Evolutionary conservation across 2,113 vertebrate genomes (phyloP).

Genomic region (Lagopus leucura): DNA sequence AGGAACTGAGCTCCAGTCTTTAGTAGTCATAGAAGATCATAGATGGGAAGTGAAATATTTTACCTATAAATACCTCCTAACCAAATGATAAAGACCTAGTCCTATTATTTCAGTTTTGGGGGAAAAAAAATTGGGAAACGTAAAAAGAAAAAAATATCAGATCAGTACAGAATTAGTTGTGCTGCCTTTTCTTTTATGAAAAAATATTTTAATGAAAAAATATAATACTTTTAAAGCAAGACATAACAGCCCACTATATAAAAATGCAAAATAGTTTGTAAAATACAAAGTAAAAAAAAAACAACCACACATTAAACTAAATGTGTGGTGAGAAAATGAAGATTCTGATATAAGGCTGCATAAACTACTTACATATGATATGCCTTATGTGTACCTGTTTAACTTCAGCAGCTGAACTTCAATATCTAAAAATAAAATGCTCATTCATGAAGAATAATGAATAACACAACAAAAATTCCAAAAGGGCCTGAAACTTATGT

Average conservation of each 20-base stretch:
- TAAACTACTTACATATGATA: background rate
- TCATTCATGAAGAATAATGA: background rate
- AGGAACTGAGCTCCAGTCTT: background rate
- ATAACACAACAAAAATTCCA: background rate
- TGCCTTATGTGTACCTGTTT: background rate
- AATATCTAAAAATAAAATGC: background rate
- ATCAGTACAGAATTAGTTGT: background rate
- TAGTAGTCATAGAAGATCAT: background rate
- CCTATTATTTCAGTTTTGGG: background rate
- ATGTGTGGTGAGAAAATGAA: background rate
- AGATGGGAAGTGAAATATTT: background rate
- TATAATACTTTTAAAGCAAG: background rate
- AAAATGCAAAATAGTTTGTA: background rate
- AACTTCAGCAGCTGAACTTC: background rate
- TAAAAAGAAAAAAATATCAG: background rate
- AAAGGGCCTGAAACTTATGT: background rate
- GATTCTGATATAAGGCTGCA: background rate
- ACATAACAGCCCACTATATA: background rate
- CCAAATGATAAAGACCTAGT: background rate
- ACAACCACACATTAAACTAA: background rate
- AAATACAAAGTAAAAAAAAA: background rate
- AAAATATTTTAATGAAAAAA: background rate
- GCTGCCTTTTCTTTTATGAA: background rate
- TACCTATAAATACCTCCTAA: accelerated
- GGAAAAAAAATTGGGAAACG: background rate